A percentile compares a stretch with the other conserved stretches of the same genome.
These are phyloP conservation scores for Illadopsis cleaveri DNA, from an alignment of 2,113 vertebrate genomes.

Conservation along the genomic window DNA sequence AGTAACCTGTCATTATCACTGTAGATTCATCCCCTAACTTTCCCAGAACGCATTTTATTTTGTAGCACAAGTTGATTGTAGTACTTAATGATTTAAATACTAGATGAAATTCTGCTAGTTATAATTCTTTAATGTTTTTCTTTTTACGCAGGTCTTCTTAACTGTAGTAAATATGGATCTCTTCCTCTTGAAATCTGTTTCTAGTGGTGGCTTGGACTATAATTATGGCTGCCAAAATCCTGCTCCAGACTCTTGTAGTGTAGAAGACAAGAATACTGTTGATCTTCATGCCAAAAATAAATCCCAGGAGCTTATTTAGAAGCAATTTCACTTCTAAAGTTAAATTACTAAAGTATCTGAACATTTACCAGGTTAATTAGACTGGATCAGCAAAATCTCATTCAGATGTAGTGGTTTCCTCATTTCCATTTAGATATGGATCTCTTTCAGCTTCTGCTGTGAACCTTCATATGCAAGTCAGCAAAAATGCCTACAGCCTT, in stretches of 20 bases:
- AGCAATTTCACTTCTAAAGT: conserved; percentile 22
- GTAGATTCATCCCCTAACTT: not conserved
- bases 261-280: not conserved
- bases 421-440: conserved; percentile 46
- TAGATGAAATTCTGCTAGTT: not conserved
- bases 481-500: not conserved
- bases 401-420: conserved; percentile 27
- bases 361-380: conserved; percentile 44
- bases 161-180: not conserved
- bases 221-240: not conserved
- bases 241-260: not conserved
- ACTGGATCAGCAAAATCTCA: conserved; percentile 52
- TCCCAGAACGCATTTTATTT: not conserved
- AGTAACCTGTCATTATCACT: not conserved
- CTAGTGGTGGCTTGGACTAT: not conserved
- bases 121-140: not conserved
- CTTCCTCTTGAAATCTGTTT: not conserved
- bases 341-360: conserved; percentile 43
- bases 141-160: not conserved
- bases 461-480: not conserved
- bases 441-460: not conserved
- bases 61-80: not conserved
- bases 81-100: not conserved
- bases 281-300: conserved; percentile 11
- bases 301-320: conserved; percentile 19